These are phyloP conservation scores for Baronia brevicornis DNA, from an alignment of 2,888 invertebrate genomes.

Conservation along the genomic window DNA sequence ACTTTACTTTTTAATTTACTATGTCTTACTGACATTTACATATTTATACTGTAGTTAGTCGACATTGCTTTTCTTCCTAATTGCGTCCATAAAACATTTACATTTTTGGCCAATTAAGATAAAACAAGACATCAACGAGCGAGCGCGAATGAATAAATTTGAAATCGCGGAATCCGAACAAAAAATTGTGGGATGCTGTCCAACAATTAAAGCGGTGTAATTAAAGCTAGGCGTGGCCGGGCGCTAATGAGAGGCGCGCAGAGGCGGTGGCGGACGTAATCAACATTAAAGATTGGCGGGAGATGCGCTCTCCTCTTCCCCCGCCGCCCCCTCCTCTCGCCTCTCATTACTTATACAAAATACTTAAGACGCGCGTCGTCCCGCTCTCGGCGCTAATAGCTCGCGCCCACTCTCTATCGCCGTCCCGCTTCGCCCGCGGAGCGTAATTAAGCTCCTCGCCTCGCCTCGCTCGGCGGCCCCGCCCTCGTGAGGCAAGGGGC, in stretches of 20 bases:
- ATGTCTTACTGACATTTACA: no score
- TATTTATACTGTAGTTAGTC: no score
- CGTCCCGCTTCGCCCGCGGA: conserved; percentile 67
- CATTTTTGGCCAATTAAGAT: conserved; percentile 37
- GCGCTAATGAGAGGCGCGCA: conserved; percentile 71
- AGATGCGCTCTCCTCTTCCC: conserved; percentile 67
- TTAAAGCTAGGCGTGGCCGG: conserved; percentile 71
- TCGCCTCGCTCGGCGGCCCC: conserved; percentile 66
- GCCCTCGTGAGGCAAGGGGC: conserved; percentile 37
- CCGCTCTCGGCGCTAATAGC: conserved; percentile 80
- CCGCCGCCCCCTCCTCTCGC: conserved; percentile 68
- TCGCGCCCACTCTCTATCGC: conserved; percentile 74
- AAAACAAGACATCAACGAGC: conserved; percentile 26
- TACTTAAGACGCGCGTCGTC: conserved; percentile 76
- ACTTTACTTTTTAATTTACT: no score
- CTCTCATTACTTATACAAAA: conserved; percentile 77
- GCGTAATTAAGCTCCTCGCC: conserved; percentile 74
- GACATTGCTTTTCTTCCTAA: no score
- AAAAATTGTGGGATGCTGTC: conserved; percentile 27
- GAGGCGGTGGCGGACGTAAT: conserved; percentile 70
- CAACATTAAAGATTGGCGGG: conserved; percentile 76
- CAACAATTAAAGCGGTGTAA: conserved; percentile 45
- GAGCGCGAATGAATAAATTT: conserved; percentile 30
- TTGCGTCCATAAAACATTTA: no score
- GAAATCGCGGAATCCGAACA: conserved; percentile 34